Evolutionary conservation across 2,797 vertebrate genomes (phyloP), one percentile per base, ranked within the genome.

Genomic region (Lateolabrax maculatus): DNA sequence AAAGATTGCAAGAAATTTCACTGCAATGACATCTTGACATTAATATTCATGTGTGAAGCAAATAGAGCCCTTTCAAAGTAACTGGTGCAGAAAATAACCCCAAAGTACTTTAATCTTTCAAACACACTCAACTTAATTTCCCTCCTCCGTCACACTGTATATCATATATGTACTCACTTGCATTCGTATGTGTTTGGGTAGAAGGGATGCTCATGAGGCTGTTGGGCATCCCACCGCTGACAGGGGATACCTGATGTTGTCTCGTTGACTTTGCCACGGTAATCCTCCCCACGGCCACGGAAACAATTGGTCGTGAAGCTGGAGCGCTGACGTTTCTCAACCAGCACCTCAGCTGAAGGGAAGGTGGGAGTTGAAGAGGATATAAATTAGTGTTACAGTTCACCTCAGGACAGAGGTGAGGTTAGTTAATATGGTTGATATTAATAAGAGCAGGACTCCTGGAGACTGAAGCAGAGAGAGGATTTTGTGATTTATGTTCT

Each of bases 171-270:
- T 46, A 70, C 97, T 96, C 89, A 99, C 98, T 99, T 99, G 98
- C 98, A 99, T 0, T 95, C 94, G 5, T 99, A 99, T 84, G 96
- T 98, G 80, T 97, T 95, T 0, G 98, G 98, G 53, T 80, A 80
- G 15, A 99, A 99, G 19, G 95, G 95, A 84, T 99, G 98, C 77
- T 73, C 93, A 57, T 99, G 98, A 1, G 97, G 97, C 0, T 61
- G 48, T 91, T 99, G 98, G 3, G 95, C 82, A 0, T 98, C 96
- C 98, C 98, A 99, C 4, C 94, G 95, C 94, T 99, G 98, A 90
- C 98, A 99, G 60, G 95, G 92, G 87, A 98, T 96, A 1, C 98
- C 97, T 0, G 97, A 96, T 0, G 97, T 93, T 0, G 98, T 99
- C 86, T 96, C 89, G 0, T 97, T 98, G 81, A 96, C 93, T 10